These are phyloP conservation scores for Fulica atra DNA, from an alignment of 2,113 vertebrate species.

Conservation along the genomic window DNA sequence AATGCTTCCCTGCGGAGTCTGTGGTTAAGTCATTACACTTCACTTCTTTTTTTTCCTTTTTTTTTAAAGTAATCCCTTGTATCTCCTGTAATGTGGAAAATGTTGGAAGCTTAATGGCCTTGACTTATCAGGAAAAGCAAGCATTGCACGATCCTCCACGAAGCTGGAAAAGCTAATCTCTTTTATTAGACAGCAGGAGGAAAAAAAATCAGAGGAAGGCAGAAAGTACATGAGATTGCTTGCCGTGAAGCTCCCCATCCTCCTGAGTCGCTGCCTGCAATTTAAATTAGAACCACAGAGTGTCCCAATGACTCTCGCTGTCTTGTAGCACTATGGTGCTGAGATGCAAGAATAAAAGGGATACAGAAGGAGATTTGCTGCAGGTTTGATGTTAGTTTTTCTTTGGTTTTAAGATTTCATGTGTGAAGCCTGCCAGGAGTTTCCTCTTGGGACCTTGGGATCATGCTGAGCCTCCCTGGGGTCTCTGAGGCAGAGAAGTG, in stretches of 20 bases:
- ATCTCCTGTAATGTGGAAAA: neutral
- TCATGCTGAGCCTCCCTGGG: accelerated
- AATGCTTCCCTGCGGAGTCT: neutral
- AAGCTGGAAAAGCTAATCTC: neutral
- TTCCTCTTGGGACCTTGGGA: neutral
- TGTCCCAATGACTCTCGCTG: neutral
- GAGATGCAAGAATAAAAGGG: neutral
- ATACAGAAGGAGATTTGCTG: neutral
- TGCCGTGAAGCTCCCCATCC: neutral
- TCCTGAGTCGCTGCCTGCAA: neutral
- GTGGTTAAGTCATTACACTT: neutral
- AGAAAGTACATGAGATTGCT: neutral
- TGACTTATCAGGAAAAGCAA: neutral
- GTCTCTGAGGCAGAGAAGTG: accelerated
- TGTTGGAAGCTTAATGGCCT: neutral
- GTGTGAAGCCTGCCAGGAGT: neutral
- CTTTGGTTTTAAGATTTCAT: neutral
- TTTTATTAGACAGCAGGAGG: neutral
- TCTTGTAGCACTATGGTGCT: neutral
- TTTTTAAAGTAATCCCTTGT: neutral
- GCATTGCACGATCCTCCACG: neutral
- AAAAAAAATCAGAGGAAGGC: neutral
- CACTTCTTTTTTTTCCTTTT: neutral
- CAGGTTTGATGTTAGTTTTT: neutral
- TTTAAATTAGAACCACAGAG: neutral